Base-by-base conservation (phyloP, 2,888 invertebrate species). In the Erebia epiphron region DNA sequence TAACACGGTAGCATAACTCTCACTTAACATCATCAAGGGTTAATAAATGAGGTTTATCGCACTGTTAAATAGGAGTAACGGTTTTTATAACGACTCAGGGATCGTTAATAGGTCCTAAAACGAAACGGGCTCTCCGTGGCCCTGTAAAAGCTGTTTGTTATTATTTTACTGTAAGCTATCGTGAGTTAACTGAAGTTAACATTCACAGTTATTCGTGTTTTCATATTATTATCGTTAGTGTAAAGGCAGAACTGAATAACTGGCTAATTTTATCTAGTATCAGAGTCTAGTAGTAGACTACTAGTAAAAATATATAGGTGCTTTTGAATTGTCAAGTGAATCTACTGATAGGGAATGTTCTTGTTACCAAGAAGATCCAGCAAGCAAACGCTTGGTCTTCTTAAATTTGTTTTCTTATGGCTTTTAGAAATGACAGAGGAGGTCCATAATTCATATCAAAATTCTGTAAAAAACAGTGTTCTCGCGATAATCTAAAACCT, bases 1-100 rank as follows among this genome's bases (percentile, higher is more conserved):
- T 1, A 11, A n/a, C 50, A 26, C 63, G 56, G 62, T n/a, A 65
- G 35, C 65, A 13, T 9, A 16, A 18, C 54, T 41, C 41, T 41
- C 64, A 52, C 65, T 52, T 16, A 41, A 65, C 65, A 21, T 66
- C 54, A 57, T 75, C 75, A 76, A 75, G 78, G 77, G 75, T 76
- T 75, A 75, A 75, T 75, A 75, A 75, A 75, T 75, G 83, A 84
- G 82, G 79, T 87, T 86, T 85, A 86, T 84, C 83, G 83, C 82
- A 79, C 80, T 76, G 82, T 84, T 73, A 85, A 83, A 83, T 77
- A 79, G 74, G 77, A 77, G 79, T 82, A 81, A 83, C 77, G 77
- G 76, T 79, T 80, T 76, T 75, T 77, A 77, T 75, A 77, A 76
- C 73, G 67, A 60, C 43, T 58, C 71, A 68, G 70, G 61, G 68